Base-by-base conservation (phyloP, 2,797 vertebrate species). In the Margarornis squamiger region DNA sequence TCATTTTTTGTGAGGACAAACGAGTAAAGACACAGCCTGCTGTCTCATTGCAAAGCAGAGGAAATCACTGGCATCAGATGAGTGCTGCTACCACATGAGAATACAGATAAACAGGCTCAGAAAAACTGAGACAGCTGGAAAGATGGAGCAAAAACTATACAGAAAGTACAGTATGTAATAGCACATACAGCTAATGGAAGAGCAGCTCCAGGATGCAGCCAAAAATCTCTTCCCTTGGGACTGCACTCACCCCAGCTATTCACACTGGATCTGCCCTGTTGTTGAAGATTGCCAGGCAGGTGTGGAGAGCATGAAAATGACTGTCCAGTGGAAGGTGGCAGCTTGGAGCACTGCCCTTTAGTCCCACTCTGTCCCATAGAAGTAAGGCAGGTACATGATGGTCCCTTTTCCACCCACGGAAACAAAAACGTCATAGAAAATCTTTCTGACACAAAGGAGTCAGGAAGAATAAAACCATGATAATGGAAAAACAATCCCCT, bases 21-120 rank as follows among this genome's bases (percentile, higher is more conserved):
- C 23, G 52, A 67, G 71, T 45, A 6, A 73, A 85, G 61, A 26
- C n/a, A 70, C 63, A 55, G 4, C 18, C 62, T 89, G 62, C 49
- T 91, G 18, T 92, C 39, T 61, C 26, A 39, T 67, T 86, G 52
- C 81, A 91, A 75, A 85, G 68, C 55, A 80, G 55, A 83, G 76
- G 45, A 87, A 80, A 73, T 95, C 86, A 51, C 49, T 93, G 82
- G 75, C 85, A 63, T 80, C 68, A 49, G 61, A 74, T 54, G 70
- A 71, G 24, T 61, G 16, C 65, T 74, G 57, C 79, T 67, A 38
- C 49, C 77, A 68, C 72, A 55, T 34, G 72, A 52, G 66, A 94
- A 84, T 88, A 61, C 45, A 86, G 82, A 73, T 78, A 94, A 94
- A 92, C 57, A 92, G 68, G 41, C 70, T 92, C 66, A 83, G 81